A percentile compares a stretch with the other conserved stretches of the same genome.
Evolutionary conservation across 2,797 vertebrate species (phyloP).

Genomic region (Coregonus sp.): DNA sequence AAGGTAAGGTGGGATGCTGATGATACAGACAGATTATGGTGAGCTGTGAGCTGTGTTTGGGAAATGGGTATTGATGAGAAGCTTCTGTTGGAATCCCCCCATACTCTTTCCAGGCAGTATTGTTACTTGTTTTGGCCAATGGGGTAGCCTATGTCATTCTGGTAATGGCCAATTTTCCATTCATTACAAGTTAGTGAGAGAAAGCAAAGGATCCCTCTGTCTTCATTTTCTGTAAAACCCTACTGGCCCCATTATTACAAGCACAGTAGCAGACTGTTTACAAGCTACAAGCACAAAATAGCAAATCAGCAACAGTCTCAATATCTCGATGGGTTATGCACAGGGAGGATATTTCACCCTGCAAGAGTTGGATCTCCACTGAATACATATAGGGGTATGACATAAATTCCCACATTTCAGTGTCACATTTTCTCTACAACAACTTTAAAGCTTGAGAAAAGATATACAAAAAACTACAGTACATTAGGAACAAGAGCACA

Average conservation of each 20-base stretch:
- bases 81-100: conserved; percentile 20
- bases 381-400: too few species aligned
- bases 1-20: neutral
- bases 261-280: conserved; percentile 6
- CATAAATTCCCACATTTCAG: too few species aligned
- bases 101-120: conserved; percentile 45
- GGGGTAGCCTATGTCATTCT: neutral
- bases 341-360: neutral
- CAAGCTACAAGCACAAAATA: too few species aligned
- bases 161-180: conserved; percentile 9
- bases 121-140: conserved; percentile 12
- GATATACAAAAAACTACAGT: too few species aligned
- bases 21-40: neutral
- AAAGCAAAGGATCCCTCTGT: neutral
- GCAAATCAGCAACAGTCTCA: neutral
- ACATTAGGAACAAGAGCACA: neutral
- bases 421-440: too few species aligned
- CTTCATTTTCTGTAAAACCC: neutral
- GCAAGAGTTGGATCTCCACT: too few species aligned
- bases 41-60: neutral
- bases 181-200: neutral
- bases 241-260: neutral
- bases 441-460: too few species aligned
- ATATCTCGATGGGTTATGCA: neutral
- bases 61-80: conserved; percentile 15